Conservation (phyloP, 2,888 invertebrate species). For the Eristalinus aeneus region DNA sequence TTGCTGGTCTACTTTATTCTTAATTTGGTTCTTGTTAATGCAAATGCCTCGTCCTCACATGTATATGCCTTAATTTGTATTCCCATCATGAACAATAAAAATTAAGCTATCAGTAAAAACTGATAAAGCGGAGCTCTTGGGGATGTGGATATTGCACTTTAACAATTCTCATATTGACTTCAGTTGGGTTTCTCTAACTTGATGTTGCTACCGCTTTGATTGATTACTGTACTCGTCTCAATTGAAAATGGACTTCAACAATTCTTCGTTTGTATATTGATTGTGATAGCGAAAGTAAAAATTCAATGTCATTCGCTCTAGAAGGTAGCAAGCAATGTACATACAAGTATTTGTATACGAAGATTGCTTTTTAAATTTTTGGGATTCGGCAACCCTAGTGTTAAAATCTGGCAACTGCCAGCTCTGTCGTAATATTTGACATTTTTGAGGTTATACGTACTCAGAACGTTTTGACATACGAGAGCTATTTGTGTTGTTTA, state of each 20-base stretch:
- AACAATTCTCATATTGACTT: background rate
- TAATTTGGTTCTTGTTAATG: background rate
- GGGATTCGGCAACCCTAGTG: too few relatives aligned
- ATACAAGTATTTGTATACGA: background rate
- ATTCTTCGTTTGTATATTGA: background rate
- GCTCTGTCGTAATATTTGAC: too few relatives aligned
- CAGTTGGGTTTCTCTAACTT: background rate
- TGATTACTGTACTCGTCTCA: background rate
- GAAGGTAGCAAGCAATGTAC: background rate
- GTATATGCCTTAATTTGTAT: background rate
- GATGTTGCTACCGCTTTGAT: background rate
- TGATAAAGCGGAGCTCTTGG: background rate
- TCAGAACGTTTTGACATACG: too few relatives aligned
- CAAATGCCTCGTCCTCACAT: background rate
- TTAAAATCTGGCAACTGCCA: too few relatives aligned
- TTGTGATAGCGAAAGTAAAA: background rate
- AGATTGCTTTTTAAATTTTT: too few relatives aligned
- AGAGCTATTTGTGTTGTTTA: too few relatives aligned
- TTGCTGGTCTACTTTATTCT: background rate
- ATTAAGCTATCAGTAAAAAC: background rate
- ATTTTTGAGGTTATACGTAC: too few relatives aligned
- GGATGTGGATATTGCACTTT: background rate
- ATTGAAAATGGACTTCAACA: background rate
- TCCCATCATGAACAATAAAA: background rate
- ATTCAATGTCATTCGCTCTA: background rate